Evolutionary conservation across 2,113 vertebrate species (phyloP), one percentile per base, ranked within the genome.

Genomic region (Notothenia coriiceps): DNA sequence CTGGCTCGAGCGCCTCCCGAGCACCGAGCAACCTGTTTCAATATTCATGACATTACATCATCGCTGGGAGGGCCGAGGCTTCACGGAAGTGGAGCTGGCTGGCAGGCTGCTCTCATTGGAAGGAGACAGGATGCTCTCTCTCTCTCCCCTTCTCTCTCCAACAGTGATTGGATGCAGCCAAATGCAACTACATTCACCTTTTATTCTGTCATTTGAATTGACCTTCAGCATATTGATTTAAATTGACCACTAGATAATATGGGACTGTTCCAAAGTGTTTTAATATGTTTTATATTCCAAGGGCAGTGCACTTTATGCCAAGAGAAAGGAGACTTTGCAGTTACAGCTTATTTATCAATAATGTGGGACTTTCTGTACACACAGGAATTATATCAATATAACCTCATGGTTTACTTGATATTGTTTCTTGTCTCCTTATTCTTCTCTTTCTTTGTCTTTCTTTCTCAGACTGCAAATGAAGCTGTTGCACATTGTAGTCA

Each of bases 31-130:
- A 85, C 77, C 84, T 80, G 80, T 80, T 94, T 91, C 80, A 94
- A 93, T 93, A 92, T 91, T 92, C 94, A 93, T 94, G 87, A 89
- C 84, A 90, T 95, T 90, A 95, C 93, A 91, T 95, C 94, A 95
- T 86, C 78, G 82, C 70, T 55, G 70, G 92, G 84, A 88, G 87
- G 90, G 83, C 55, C 72, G 47, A 22, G 43, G 56, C 61, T 52
- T 78, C 57, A 62, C 77, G 68, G 82, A 81, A n/a, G 71, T 14
- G 71, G 49, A 69, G 82, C 65, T 10, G 63, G 71, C 57, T 17
- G 35, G 33, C 57, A 35, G n/a, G 35, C 49, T 10, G 1, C 20
- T 61, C 15, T 67, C 29, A 29, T 29, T 29, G 29, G 29, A 29
- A 29, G 29, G 29, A 29, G 29, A 29, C 29, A 29, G 29, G 29